Conservation (phyloP, 2,888 invertebrate species). For the Drosophila atroscutellata region DNA sequence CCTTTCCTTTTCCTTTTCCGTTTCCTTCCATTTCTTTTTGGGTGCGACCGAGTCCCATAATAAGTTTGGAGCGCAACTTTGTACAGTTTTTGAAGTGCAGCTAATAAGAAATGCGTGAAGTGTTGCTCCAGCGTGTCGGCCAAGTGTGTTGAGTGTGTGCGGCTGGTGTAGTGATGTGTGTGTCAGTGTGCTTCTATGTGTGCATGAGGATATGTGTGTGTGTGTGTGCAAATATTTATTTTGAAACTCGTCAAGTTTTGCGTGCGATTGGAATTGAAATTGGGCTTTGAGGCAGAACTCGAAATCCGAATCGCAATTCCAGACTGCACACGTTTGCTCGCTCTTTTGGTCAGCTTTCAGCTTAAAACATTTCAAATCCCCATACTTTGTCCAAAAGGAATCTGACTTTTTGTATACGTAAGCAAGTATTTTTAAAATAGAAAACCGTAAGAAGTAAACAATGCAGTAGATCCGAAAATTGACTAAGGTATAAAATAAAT, state of each 20-base stretch:
- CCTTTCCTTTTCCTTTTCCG: slow-evolving; percentile 19
- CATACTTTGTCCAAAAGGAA: not conserved
- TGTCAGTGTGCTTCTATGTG: slow-evolving; percentile 7
- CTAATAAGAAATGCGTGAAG: slow-evolving; percentile 78
- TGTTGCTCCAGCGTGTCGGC: slow-evolving; percentile 54
- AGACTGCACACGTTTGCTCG: slow-evolving; percentile 18
- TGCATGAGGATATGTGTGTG: slow-evolving; percentile 12
- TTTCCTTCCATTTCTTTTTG: slow-evolving; percentile 24
- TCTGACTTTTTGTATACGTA: not conserved
- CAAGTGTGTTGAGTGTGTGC: slow-evolving; percentile 38
- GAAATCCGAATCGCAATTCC: slow-evolving; percentile 19
- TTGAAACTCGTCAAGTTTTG: slow-evolving; percentile 65
- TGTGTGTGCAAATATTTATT: slow-evolving; percentile 73
- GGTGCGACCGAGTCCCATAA: slow-evolving; percentile 45
- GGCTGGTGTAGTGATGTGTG: not conserved
- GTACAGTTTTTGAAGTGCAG: slow-evolving; percentile 57
- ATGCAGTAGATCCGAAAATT: not conserved
- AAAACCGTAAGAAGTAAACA: not conserved
- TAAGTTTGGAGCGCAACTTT: slow-evolving; percentile 64
- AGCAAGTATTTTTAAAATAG: not conserved
- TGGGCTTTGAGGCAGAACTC: slow-evolving; percentile 40
- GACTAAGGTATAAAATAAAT: not conserved
- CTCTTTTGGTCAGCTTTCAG: slow-evolving; percentile 25
- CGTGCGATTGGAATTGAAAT: slow-evolving; percentile 64
- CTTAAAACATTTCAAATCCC: slow-evolving; percentile 7